Conservation (phyloP, 2,113 vertebrate genomes). For the Myotis brandtii region DNA sequence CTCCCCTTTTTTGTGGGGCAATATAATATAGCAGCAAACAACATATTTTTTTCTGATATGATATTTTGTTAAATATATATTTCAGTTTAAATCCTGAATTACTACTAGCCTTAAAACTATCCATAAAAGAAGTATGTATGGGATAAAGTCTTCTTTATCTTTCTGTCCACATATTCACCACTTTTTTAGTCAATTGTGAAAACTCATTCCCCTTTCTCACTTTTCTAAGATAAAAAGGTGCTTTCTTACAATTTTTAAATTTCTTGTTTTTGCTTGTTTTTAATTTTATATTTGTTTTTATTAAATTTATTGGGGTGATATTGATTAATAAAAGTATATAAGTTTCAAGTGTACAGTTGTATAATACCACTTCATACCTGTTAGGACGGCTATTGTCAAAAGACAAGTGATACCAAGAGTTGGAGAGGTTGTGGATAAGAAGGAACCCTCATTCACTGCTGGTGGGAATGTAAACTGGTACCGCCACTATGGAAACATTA, state of each 20-base stretch:
- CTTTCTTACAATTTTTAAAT: not conserved
- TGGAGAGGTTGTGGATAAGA: not conserved
- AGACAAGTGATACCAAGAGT: not conserved
- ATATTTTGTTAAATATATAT: not conserved
- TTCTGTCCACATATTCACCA: not conserved
- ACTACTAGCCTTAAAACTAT: not conserved
- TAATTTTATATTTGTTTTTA: not conserved
- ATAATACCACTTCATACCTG: not conserved
- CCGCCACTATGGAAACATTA: not conserved
- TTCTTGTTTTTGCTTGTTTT: not conserved
- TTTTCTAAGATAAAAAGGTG: not conserved
- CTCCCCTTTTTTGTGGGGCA: accelerated
- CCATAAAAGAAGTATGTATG: not conserved
- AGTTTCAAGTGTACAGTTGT: not conserved
- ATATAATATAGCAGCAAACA: not conserved
- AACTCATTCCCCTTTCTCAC: not conserved
- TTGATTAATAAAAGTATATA: not conserved
- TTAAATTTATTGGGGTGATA: not conserved
- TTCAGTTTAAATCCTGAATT: not conserved
- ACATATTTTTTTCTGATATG: not conserved
- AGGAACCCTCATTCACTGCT: not conserved
- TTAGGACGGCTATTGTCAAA: not conserved
- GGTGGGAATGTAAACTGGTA: not conserved
- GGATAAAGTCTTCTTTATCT: not conserved
- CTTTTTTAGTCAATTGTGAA: not conserved